Base-by-base conservation (phyloP, 2,797 vertebrate genomes). In the Sebastes aleutianus region DNA sequence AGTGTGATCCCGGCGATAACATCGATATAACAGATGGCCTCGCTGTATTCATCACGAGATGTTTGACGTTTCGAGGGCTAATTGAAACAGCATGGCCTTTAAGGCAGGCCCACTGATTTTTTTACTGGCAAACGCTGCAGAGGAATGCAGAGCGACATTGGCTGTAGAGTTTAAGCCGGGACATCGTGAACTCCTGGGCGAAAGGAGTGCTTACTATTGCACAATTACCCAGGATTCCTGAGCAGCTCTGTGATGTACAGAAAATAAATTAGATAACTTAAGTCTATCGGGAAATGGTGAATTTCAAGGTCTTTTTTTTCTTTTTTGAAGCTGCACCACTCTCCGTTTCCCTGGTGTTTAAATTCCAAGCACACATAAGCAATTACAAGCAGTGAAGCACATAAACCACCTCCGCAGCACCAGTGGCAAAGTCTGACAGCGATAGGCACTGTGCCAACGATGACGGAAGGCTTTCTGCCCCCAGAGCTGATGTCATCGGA, bases 401-500 rank as follows among this genome's bases (percentile, higher is more conserved):
- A 34, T 80, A 80, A 87, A 87, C 78, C 86, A 75, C 63, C 78
- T 83, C 75, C 68, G 68, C 89, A 89, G 85, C 89, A 89, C 79
- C 77, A 74, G 84, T 91, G 87, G 85, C 91, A 91, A 90, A 93
- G 91, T 93, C 90, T 92, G 88, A 90, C 86, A 89, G 82, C 54
- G 93, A 95, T 95, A 95, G 94, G 94, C 91, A 47, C 6, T 1
- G 8, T 50, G 93, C 93, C 94, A 95, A 82, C 61, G 11, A 90
- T 95, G 94, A 95, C 90, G 67, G 74, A 83, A 91, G 75, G 24
- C 50, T 72, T 84, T 87, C 83, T 75, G 63, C 79, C 65, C 50
- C 0, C 12, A 8, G 58, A 73, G 78, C 72, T 92, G 88, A 92
- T 88, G 92, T 93, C 92, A 93, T 68, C 8, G 29, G 24, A 56